These are phyloP conservation scores for Odontomachus brunneus DNA, from an alignment of 1,140 invertebrate genomes.

Conservation along the genomic window DNA sequence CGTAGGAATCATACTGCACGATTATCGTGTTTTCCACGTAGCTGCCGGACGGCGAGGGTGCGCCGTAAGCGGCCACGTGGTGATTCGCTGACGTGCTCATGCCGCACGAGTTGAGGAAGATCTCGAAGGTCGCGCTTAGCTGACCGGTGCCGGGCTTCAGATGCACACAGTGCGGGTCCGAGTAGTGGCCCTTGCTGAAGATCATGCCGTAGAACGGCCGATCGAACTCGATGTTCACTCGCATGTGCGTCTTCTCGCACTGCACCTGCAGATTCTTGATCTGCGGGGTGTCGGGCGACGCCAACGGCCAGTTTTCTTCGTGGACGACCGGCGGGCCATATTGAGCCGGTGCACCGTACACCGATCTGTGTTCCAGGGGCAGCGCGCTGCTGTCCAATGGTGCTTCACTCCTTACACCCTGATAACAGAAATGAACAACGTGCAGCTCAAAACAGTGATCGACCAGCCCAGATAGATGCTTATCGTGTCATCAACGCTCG, in stretches of 20 bases:
- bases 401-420: slow-evolving; percentile 91
- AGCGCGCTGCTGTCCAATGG: slow-evolving; percentile 92
- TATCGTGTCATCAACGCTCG: not conserved
- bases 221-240: slow-evolving; percentile 97
- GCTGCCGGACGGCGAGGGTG: slow-evolving; percentile 94
- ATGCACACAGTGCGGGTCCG: slow-evolving; percentile 95
- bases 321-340: slow-evolving; percentile 86
- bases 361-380: slow-evolving; percentile 91
- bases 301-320: slow-evolving; percentile 94
- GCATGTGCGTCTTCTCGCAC: slow-evolving; percentile 98
- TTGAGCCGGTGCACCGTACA: slow-evolving; percentile 90
- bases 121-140: slow-evolving; percentile 95
- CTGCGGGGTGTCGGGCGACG: slow-evolving; percentile 94
- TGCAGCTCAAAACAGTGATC: not conserved
- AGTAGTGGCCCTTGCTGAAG: slow-evolving; percentile 97
- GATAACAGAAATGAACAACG: slow-evolving; percentile 73
- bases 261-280: slow-evolving; percentile 97
- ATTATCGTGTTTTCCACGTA: slow-evolving; percentile 98
- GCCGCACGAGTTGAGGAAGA: slow-evolving; percentile 95
- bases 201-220: slow-evolving; percentile 98
- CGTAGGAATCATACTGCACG: slow-evolving; percentile 97
- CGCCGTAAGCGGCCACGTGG: slow-evolving; percentile 91
- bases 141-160: slow-evolving; percentile 95
- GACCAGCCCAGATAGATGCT: not conserved
- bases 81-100: slow-evolving; percentile 95